These are phyloP conservation scores for Litocranius walleri DNA, from an alignment of 2,113 vertebrate genomes.

Conservation along the genomic window DNA sequence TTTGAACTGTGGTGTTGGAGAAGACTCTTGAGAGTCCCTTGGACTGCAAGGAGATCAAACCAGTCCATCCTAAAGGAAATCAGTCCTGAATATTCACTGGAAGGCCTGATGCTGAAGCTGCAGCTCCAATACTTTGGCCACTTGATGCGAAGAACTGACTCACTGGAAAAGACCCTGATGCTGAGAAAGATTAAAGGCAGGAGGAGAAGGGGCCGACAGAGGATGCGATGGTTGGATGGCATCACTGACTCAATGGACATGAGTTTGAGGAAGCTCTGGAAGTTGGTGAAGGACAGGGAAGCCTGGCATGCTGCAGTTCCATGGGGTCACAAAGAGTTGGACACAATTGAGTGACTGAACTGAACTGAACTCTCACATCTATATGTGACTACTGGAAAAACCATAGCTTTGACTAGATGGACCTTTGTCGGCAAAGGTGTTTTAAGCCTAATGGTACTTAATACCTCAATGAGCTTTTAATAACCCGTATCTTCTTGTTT, in stretches of 20 bases:
- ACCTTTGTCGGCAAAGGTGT: not conserved
- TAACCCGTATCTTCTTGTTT: not conserved
- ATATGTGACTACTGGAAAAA: not conserved
- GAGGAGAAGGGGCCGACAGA: not conserved
- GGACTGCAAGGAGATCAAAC: not conserved
- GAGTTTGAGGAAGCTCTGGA: not conserved
- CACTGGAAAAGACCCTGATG: not conserved
- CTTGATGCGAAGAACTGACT: not conserved
- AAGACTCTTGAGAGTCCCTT: not conserved
- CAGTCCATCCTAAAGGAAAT: not conserved
- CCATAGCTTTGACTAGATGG: not conserved
- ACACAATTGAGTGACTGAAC: not conserved
- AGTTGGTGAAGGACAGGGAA: not conserved
- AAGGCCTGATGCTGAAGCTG: not conserved
- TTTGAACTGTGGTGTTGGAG: not conserved
- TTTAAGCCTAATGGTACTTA: not conserved
- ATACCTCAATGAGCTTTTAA: not conserved
- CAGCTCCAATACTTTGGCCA: not conserved
- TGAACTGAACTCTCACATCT: not conserved
- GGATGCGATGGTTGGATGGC: not conserved
- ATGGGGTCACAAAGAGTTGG: not conserved
- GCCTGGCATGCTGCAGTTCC: not conserved
- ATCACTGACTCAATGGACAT: not conserved
- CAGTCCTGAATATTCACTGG: not conserved
- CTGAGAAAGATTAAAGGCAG: accelerated